Base-by-base conservation (phyloP, 2,113 vertebrate genomes). In the Egretta garzetta region DNA sequence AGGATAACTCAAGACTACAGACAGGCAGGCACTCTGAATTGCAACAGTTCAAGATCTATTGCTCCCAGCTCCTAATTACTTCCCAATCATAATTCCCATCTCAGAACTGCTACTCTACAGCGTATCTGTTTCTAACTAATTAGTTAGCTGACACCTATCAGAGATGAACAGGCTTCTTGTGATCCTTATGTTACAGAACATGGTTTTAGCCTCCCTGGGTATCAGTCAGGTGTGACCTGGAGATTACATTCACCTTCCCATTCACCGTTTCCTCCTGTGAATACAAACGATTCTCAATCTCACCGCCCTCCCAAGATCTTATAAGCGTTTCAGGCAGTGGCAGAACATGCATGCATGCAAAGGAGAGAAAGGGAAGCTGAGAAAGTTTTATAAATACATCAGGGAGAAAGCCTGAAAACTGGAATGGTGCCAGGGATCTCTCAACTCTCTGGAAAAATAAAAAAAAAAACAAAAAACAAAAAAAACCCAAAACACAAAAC, bases 121-220 rank as follows among this genome's bases (percentile, higher is more conserved):
- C 37, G 21, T n/a, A 49, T 7, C 59, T 66, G 28, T 63, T 87
- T 50, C 37, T 55, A 47, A 55, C 19, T n/a, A 72, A 71, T 58
- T 43, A 92, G 23, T n/a, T 47, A 79, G 27, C 56, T 59, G 52
- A 64, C 52, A 75, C 49, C 39, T 56, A 49, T 23, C 58, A 10
- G 39, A 90, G 19, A 22, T 23, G 12, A 90, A 86, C 4, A 28
- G 55, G 39, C 12, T 73, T 10, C 33, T 60, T 60, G 70, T 35
- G 55, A 74, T 79, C 72, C 47, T 77, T 16, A 21, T 2, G 14
- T 39, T 53, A 71, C 13, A 64, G 20, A 60, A 43, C 27, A 75
- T 0, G 5, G 32, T 53, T 92, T 93, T 58, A 95, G 55, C 15
- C n/a, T 83, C 23, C 49, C 4, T 13, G 50, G 0, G 0, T 8